Conservation (phyloP, 2,888 invertebrate species). For the Gryllus longicercus region DNA sequence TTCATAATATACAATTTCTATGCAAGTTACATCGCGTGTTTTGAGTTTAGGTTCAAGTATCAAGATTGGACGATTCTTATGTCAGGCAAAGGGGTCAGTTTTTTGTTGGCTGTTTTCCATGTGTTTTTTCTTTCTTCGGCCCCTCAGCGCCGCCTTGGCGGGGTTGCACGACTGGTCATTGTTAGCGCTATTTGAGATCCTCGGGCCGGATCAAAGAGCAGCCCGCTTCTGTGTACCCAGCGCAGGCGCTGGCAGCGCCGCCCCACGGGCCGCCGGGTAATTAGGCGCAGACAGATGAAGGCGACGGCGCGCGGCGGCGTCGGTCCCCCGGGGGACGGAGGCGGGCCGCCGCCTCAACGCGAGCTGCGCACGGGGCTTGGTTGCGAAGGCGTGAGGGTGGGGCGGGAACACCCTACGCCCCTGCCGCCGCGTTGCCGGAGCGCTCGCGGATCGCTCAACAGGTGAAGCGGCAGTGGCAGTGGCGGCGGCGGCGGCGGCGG, state of each 20-base stretch:
- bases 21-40: no score
- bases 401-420: neutral
- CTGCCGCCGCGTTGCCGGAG: no score
- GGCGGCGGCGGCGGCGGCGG: neutral
- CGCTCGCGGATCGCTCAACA: neutral
- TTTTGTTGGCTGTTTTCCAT: neutral
- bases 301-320: neutral
- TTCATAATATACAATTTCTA: no score
- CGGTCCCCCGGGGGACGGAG: neutral
- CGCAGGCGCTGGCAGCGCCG: neutral
- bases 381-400: neutral
- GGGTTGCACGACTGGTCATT: neutral
- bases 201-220: neutral
- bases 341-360: neutral
- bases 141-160: no score
- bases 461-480: neutral
- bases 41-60: no score
- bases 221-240: neutral
- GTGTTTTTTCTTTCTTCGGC: no score
- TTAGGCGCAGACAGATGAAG: slow-evolving; percentile 9
- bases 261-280: neutral
- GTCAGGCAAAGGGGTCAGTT: neutral
- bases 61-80: no score
- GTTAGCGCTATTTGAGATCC: neutral
- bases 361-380: neutral